A percentile compares a stretch with the other conserved stretches of the same genome.
Conservation (phyloP, 2,113 vertebrate species). For the Corythornis cristatus region DNA sequence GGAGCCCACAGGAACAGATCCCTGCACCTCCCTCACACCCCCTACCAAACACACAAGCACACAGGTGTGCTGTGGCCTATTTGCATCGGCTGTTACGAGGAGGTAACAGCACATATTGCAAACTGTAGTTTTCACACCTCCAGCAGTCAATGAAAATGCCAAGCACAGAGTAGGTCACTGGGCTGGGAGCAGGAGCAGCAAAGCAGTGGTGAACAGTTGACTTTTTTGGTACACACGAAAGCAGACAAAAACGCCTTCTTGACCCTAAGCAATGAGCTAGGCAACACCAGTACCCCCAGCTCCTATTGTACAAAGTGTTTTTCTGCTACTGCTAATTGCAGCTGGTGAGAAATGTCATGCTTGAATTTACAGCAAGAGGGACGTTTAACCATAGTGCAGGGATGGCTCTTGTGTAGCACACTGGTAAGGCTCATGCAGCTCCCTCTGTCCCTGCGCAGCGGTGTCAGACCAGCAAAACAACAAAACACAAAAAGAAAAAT, state of each 20-base stretch:
- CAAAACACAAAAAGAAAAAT: background rate
- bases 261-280: background rate
- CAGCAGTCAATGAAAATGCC: background rate
- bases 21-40: background rate
- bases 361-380: slow-evolving; percentile 9
- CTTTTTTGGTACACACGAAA: background rate
- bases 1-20: background rate
- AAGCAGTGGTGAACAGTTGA: background rate
- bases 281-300: background rate
- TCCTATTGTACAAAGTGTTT: background rate
- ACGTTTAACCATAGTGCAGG: background rate
- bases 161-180: background rate
- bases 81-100: background rate
- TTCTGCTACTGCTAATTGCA: background rate
- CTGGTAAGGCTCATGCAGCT: background rate
- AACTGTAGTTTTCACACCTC: background rate
- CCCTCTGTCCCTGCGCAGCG: background rate
- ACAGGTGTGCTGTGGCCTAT: accelerated
- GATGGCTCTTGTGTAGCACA: background rate
- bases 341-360: background rate
- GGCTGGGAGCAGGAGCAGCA: background rate
- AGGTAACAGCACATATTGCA: background rate
- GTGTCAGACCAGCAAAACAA: background rate
- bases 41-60: background rate
- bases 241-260: background rate